Conservation (phyloP, 2,113 vertebrate species). For the Lonchura striata region DNA sequence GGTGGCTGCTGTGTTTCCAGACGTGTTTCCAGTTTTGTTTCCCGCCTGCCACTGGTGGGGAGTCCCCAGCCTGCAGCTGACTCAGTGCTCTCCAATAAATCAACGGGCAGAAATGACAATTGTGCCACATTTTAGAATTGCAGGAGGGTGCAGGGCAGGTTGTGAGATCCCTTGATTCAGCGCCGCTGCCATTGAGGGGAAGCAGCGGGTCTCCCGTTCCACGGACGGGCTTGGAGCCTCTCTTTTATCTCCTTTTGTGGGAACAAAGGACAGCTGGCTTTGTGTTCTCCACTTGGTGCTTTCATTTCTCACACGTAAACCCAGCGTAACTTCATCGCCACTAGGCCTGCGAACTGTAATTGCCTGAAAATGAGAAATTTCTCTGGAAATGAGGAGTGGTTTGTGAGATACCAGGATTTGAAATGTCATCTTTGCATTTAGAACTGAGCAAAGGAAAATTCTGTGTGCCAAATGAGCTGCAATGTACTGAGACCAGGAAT, state of each 20-base stretch:
- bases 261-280: constrained; percentile 12
- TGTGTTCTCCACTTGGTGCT: not conserved
- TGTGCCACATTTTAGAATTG: not conserved
- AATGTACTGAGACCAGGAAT: rapidly evolving
- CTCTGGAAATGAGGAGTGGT: not conserved
- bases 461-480: not conserved
- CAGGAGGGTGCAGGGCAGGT: not conserved
- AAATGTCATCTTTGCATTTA: not conserved
- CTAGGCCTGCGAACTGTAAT: not conserved
- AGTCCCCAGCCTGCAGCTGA: not conserved
- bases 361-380: not conserved
- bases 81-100: not conserved
- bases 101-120: not conserved
- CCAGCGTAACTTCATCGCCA: not conserved
- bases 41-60: not conserved
- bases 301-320: constrained; percentile 7
- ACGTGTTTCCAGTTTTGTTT: not conserved
- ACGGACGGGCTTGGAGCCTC: not conserved
- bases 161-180: constrained; percentile 31
- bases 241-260: constrained; percentile 9
- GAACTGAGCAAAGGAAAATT: not conserved
- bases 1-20: rapidly evolving
- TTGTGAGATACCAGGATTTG: not conserved
- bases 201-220: not conserved
- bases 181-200: not conserved